Evolutionary conservation across 37 sponge, comb jelly and placozoan species (phyloP).

Genomic region (Beroe ovata): DNA sequence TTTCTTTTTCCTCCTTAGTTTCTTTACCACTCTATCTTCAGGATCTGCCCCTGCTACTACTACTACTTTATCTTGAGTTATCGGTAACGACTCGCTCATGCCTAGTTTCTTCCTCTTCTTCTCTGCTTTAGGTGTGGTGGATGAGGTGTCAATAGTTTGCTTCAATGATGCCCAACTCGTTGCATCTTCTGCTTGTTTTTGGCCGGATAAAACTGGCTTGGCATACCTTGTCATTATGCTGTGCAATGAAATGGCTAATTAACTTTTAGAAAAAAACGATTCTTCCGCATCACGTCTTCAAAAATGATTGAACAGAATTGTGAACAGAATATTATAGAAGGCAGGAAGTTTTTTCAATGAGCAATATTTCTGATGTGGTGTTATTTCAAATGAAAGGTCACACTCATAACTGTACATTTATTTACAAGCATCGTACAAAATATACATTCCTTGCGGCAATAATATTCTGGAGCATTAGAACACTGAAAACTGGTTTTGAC

Average conservation of each 20-base stretch:
- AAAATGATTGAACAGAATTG: too few species aligned
- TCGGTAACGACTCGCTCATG: neutral
- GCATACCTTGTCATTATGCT: conserved; percentile 61
- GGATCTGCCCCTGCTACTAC: neutral
- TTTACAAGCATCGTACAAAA: too few species aligned
- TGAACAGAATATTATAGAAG: too few species aligned
- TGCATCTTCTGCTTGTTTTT: conserved; percentile 60
- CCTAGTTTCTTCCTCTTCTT: neutral
- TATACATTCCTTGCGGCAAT: too few species aligned
- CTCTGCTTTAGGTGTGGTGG: neutral
- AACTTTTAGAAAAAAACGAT: neutral
- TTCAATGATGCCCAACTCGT: conserved; percentile 53
- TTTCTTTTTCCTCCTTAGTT: conserved; percentile 70
- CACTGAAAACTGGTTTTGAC: too few species aligned
- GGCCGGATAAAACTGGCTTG: conserved; percentile 5
- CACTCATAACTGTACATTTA: too few species aligned
- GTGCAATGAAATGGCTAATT: neutral
- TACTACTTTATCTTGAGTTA: neutral
- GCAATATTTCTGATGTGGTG: too few species aligned
- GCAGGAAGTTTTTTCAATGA: too few species aligned
- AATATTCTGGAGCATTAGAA: too few species aligned
- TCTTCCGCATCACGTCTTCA: too few species aligned
- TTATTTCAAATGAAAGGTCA: too few species aligned
- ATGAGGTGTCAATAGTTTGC: conserved; percentile 12
- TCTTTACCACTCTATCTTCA: conserved; percentile 52